These are phyloP conservation scores for Echinometra lucunter DNA, from an alignment of 53 echinoderm and acorn worm species.

Conservation along the genomic window DNA sequence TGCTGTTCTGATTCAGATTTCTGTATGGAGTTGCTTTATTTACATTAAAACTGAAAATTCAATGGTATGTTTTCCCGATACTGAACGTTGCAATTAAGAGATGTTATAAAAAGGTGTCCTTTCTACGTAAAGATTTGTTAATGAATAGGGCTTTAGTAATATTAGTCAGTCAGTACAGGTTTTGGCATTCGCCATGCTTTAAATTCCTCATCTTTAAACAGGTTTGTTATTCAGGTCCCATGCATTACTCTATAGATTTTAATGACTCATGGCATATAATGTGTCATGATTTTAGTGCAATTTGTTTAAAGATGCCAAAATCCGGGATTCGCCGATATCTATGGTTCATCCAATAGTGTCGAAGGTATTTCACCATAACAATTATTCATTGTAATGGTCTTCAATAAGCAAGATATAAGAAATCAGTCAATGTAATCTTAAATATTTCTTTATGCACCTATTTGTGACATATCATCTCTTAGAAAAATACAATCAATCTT, in stretches of 20 bases:
- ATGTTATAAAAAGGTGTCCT: neutral
- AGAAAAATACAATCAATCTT: neutral
- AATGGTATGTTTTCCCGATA: neutral
- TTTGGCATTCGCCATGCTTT: neutral
- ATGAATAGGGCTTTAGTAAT: neutral
- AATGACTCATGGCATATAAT: no score
- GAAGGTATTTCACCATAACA: neutral
- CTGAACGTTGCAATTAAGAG: neutral
- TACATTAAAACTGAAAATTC: neutral
- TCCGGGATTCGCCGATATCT: neutral
- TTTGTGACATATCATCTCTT: neutral
- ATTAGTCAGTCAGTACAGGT: neutral
- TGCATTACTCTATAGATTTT: no score
- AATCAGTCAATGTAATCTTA: neutral
- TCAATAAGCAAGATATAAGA: neutral
- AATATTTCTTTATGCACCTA: neutral
- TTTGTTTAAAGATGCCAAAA: slow-evolving; percentile 29
- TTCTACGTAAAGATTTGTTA: neutral
- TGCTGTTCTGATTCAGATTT: neutral
- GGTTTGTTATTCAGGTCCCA: no score
- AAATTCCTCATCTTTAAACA: neutral
- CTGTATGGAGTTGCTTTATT: neutral
- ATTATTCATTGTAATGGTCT: neutral
- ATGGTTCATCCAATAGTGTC: no score
- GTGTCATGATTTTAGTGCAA: slow-evolving; percentile 27